phyloP scores from a whole-genome alignment of 2,797 vertebrate species.

The Anguilla pacifica region DNA sequence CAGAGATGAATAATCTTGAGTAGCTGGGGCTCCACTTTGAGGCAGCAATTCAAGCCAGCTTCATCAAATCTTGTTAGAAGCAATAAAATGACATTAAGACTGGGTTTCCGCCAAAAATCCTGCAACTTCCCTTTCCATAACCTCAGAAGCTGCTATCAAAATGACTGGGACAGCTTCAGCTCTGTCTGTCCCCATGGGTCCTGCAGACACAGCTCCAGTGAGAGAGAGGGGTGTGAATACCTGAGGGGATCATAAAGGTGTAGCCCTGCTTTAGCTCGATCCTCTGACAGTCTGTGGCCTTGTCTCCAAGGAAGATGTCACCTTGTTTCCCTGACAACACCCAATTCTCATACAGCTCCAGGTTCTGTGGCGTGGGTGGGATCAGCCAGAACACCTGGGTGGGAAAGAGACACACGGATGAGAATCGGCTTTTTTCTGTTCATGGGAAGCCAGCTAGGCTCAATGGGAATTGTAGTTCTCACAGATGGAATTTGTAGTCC shows the following conservation, averaged over 20 bases:
- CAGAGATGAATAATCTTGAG: background rate
- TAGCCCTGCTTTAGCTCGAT: conserved; percentile 93
- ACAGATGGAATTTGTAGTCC: background rate
- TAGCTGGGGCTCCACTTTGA: background rate
- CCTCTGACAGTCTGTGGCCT: conserved; percentile 89
- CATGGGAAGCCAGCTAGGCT: background rate
- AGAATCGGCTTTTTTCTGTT: background rate
- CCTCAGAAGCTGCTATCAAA: too few relatives aligned
- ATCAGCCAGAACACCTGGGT: conserved; percentile 94
- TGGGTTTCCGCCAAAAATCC: too few relatives aligned
- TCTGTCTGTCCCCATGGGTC: too few relatives aligned
- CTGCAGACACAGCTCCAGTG: background rate
- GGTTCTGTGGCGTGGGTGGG: conserved; percentile 90
- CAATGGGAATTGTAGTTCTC: background rate
- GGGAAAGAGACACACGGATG: background rate
- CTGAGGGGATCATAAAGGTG: conserved; percentile 96
- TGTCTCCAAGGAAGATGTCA: conserved; percentile 92
- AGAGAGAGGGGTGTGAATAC: conserved; percentile 56
- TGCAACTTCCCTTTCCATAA: too few relatives aligned
- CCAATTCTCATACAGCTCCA: conserved; percentile 98
- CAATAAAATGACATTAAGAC: background rate
- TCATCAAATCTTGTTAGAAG: background rate
- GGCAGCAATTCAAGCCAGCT: background rate
- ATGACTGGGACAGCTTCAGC: too few relatives aligned
- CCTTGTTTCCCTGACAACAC: conserved; percentile 96